These are phyloP conservation scores for Odontomachus brunneus DNA, from an alignment of 1,140 invertebrate species.

Conservation along the genomic window DNA sequence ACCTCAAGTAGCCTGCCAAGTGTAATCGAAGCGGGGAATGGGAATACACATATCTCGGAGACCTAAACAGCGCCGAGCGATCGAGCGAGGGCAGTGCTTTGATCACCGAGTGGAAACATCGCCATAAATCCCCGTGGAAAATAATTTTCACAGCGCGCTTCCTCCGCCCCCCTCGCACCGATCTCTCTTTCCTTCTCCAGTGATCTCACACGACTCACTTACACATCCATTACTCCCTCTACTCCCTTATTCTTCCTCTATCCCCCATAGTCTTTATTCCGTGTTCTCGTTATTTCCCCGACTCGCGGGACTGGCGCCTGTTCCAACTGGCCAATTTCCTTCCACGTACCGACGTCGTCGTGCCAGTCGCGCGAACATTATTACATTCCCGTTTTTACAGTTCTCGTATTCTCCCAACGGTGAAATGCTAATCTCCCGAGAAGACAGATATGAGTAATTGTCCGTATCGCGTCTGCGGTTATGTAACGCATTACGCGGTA, in stretches of 20 bases:
- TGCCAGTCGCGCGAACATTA: constrained; percentile 10
- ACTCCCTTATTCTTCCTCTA: constrained; percentile 13
- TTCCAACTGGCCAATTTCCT: constrained; percentile 60
- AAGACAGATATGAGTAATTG: constrained; percentile 33
- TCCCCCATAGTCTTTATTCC: constrained; percentile 1
- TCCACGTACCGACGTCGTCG: constrained; percentile 15
- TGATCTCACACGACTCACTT: not conserved
- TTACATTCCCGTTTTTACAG: constrained; percentile 10
- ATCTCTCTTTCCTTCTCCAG: too few species aligned
- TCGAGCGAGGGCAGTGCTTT: not conserved
- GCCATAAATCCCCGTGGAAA: constrained; percentile 34
- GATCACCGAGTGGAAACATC: constrained; percentile 18
- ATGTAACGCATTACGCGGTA: constrained; percentile 14
- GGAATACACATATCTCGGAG: not conserved
- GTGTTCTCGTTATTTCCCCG: constrained; percentile 34
- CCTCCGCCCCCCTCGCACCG: too few species aligned
- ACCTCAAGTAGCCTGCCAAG: not conserved
- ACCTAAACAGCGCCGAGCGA: not conserved
- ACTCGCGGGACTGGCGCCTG: constrained; percentile 15
- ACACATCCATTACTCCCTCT: not conserved
- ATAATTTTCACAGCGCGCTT: constrained; percentile 25
- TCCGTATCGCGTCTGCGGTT: not conserved
- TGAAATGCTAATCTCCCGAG: not conserved
- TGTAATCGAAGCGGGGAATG: constrained; percentile 3
- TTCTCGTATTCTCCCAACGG: constrained; percentile 3